Base-by-base conservation (phyloP, 2,888 invertebrate species). In the Cerastoderma edule region DNA sequence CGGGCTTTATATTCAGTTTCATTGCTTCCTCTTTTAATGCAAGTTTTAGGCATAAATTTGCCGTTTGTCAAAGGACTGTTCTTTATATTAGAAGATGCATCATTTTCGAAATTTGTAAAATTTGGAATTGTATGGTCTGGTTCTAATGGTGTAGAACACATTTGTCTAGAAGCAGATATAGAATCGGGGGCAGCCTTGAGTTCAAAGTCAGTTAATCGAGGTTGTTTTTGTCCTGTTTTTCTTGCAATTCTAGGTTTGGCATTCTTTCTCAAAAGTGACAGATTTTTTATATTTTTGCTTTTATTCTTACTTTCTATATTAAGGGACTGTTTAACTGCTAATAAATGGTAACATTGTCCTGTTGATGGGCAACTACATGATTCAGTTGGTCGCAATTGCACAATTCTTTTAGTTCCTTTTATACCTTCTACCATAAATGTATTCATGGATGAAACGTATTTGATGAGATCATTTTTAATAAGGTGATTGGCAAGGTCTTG, bases 371-470 rank as follows among this genome's bases (percentile, higher is more conserved):
- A 69, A 13, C 48, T 69, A 44, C 63, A 69, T 19, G n/a, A 19
- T 63, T 69, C 69, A 16, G 30, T 60, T 2, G 69, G 60, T n/a
- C 10, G n/a, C 44, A 69, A 63, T 32, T 46, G 46, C 6, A 69
- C 69, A 1, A 69, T 13, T 8, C 69, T 46, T 63, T 69, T 69
- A 16, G 30, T 32, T 3, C 60, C 69, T 24, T 50, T 67, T 27
- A 56, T 2, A 8, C 67, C 54, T 27, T 68, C 30, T 4, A 57
- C 56, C 2, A 68, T 33, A 60, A 46, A 63, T 24, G 63, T n/a
- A 2, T 70, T 63, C 63, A 70, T 48, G 1, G 70, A 70, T 35
- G 70, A 19, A 19, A 70, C 70, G 22, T 50, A 50, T 35, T 63
- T 63, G 19, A 70, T 63, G n/a, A 22, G 13, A 48, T 63, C 70